phyloP scores from a whole-genome alignment of 2,888 invertebrate species.

The Drosophila barbarae region DNA sequence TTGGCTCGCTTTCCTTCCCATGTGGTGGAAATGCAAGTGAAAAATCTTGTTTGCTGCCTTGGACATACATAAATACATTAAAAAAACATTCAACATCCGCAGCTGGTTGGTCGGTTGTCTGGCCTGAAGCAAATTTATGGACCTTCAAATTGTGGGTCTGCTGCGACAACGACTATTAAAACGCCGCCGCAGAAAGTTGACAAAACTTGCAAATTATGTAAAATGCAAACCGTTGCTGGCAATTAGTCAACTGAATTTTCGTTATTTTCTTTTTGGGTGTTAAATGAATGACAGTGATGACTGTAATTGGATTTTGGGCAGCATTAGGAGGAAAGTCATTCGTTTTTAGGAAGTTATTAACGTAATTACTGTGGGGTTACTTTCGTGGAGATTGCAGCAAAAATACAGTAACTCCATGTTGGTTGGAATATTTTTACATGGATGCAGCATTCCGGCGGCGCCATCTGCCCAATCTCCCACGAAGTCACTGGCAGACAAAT shows the following conservation, averaged over 20 bases:
- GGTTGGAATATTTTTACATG: constrained; percentile 22
- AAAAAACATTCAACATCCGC: constrained; percentile 22
- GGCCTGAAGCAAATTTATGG: constrained; percentile 37
- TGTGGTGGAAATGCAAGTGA: constrained; percentile 46
- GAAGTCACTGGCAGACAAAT: constrained; percentile 38
- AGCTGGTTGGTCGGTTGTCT: constrained; percentile 18
- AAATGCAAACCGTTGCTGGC: constrained; percentile 42
- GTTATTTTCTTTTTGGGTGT: constrained; percentile 21
- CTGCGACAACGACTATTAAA: constrained; percentile 16
- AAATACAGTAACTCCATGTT: neutral
- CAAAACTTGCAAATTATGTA: constrained; percentile 56
- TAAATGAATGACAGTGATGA: constrained; percentile 25
- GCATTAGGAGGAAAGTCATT: constrained; percentile 27
- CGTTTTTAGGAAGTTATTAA: constrained; percentile 42
- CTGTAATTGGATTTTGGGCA: constrained; percentile 32
- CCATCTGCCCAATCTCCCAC: constrained; percentile 39
- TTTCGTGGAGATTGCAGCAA: neutral
- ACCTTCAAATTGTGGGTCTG: constrained; percentile 40
- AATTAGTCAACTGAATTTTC: constrained; percentile 35
- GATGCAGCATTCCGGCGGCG: constrained; percentile 21
- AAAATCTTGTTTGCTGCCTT: constrained; percentile 58
- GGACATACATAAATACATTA: constrained; percentile 18
- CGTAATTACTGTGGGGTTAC: constrained; percentile 19
- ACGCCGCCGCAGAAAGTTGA: constrained; percentile 53
- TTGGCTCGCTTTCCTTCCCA: constrained; percentile 1